phyloP scores from a whole-genome alignment of 1,140 invertebrate genomes.

The Coptotermes formosanus region DNA sequence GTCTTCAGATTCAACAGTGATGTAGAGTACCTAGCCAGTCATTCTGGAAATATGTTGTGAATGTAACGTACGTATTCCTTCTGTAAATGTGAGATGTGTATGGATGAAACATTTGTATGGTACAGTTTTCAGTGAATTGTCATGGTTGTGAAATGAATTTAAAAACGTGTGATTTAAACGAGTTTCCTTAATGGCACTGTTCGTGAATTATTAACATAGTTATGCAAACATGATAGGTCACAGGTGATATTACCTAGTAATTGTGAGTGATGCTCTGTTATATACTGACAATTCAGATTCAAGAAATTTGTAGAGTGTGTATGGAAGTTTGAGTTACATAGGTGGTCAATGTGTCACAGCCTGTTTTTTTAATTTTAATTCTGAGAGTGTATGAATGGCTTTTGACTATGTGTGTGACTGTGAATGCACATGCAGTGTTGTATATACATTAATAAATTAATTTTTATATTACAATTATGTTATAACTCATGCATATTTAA shows the following conservation, averaged over 20 bases:
- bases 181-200: neutral
- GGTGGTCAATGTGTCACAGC: neutral
- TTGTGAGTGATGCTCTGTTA: neutral
- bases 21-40: neutral
- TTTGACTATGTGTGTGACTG: neutral
- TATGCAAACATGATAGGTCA: neutral
- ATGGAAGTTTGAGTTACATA: neutral
- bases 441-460: constrained; percentile 19
- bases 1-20: neutral
- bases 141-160: constrained; percentile 11
- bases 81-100: neutral
- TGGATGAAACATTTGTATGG: constrained; percentile 1
- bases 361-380: neutral
- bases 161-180: neutral
- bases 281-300: neutral
- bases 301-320: neutral
- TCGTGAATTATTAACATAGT: neutral
- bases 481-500: neutral
- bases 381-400: neutral
- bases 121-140: neutral
- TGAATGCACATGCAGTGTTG: neutral
- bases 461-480: neutral
- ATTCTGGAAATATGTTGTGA: neutral
- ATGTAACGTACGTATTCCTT: neutral
- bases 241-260: neutral